phyloP scores from a whole-genome alignment of 2,797 vertebrate genomes.

The Jordanella pulchra region DNA sequence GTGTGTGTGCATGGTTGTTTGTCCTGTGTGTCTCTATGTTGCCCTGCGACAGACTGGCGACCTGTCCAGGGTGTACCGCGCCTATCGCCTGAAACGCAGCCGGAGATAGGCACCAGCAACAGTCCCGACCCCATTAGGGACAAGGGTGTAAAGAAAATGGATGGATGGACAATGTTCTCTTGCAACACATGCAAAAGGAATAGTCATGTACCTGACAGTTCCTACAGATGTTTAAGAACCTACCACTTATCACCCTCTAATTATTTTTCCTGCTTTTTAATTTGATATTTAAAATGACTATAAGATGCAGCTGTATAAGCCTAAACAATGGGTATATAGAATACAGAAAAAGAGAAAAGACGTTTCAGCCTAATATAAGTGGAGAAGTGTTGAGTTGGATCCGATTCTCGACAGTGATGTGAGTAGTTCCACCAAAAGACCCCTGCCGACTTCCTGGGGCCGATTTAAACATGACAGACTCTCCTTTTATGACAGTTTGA shows the following conservation, averaged over 20 bases:
- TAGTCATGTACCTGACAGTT: not conserved
- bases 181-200: not conserved
- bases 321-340: not conserved
- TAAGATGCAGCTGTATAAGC: not conserved
- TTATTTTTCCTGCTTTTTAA: not conserved
- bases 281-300: not conserved
- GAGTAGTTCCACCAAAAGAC: conserved; percentile 5
- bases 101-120: no score
- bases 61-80: no score
- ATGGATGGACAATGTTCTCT: not conserved
- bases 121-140: no score
- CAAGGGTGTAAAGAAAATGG: no score
- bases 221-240: no score
- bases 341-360: not conserved
- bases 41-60: no score
- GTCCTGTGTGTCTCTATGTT: no score
- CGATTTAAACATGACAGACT: conserved; percentile 10
- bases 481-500: not conserved
- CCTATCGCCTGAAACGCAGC: no score
- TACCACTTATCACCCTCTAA: not conserved
- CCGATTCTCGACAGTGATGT: not conserved
- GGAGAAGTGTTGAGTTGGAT: not conserved
- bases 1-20: no score
- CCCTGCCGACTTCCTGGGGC: not conserved
- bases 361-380: not conserved